These are phyloP conservation scores for Serilophus lunatus DNA, from an alignment of 2,113 vertebrate species.

Conservation along the genomic window DNA sequence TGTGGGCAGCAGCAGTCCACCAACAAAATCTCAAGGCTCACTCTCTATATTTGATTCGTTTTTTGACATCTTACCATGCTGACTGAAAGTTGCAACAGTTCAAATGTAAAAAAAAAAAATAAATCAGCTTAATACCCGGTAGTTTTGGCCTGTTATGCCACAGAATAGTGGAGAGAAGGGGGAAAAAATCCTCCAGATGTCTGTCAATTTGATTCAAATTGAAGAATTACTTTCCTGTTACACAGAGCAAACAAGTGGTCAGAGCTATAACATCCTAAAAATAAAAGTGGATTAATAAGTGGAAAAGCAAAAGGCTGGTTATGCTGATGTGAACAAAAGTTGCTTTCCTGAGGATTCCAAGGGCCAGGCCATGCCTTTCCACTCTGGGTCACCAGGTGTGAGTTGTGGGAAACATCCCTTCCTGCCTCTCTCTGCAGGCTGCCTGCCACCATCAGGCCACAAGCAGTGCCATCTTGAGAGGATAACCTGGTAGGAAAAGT, in stretches of 20 bases:
- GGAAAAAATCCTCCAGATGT: not conserved
- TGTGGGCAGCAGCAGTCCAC: not conserved
- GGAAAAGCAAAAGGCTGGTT: not conserved
- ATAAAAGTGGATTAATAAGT: not conserved
- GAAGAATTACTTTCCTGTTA: not conserved
- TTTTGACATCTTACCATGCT: not conserved
- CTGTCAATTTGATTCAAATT: not conserved
- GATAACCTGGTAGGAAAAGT: not conserved
- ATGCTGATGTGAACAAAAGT: not conserved
- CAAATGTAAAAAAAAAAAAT: not conserved
- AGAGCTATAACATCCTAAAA: not conserved
- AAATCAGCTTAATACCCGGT: not conserved
- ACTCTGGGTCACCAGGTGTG: not conserved
- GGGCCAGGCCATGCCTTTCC: not conserved
- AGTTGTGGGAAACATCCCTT: not conserved
- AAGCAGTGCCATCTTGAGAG: rapidly evolving
- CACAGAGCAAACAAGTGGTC: not conserved
- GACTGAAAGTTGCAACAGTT: not conserved
- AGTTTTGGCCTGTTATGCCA: not conserved
- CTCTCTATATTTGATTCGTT: not conserved
- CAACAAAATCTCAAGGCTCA: not conserved
- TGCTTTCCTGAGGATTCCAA: not conserved
- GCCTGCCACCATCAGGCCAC: not conserved
- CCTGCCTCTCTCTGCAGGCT: not conserved
- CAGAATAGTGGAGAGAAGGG: not conserved